phyloP scores from a whole-genome alignment of 2,113 vertebrate species.

The Mus musculus region GRCm39 chr14:103379501-103380000 shows the following conservation, averaged over 20 bases:
- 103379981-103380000: not conserved
- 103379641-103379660: not conserved
- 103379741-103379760: not conserved
- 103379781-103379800: not conserved
- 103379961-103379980: not conserved
- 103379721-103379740: not conserved
- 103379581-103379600: not conserved
- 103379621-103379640: not conserved
- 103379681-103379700: constrained; percentile 17
- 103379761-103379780: not conserved
- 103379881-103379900: constrained; percentile 19
- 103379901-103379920: not conserved
- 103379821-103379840: not conserved
- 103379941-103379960: not conserved
- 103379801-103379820: not conserved
- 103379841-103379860: not conserved
- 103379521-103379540: not conserved
- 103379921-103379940: not conserved
- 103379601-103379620: not conserved
- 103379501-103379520: not conserved
- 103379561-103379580: constrained; percentile 17
- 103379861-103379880: not conserved
- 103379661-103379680: not conserved
- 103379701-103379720: not conserved
- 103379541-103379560: not conserved